Evolutionary conservation across 2,888 invertebrate species (phyloP).

Genomic region (Oxytorus armatus): DNA sequence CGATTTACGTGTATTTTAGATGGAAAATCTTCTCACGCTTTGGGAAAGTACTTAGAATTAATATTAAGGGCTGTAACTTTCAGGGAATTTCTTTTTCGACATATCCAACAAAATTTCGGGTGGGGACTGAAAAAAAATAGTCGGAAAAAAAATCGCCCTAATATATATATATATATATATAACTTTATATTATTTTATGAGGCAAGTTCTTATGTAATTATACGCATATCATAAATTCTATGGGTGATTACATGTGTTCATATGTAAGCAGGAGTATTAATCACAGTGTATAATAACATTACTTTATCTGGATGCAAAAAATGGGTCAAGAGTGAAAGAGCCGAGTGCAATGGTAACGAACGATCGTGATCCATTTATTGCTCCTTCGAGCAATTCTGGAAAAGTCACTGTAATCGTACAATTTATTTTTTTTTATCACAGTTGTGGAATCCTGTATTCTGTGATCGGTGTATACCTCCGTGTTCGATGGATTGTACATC

Average conservation of each 20-base stretch:
- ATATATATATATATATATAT: too few species aligned
- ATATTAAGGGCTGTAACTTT: too few species aligned
- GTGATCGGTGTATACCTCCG: not conserved
- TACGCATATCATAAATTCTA: not conserved
- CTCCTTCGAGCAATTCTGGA: not conserved
- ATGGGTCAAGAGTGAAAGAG: conserved; percentile 27
- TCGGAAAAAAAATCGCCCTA: too few species aligned
- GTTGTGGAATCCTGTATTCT: not conserved
- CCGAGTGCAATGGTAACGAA: conserved; percentile 3
- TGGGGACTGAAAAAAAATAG: too few species aligned
- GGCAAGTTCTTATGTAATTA: conserved; percentile 11
- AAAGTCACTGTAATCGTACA: not conserved
- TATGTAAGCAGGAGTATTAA: conserved; percentile 16
- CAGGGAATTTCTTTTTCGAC: too few species aligned
- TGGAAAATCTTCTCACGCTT: too few species aligned
- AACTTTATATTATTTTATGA: not conserved
- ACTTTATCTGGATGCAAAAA: not conserved
- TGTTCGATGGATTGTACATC: conserved; percentile 1
- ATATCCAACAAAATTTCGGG: too few species aligned
- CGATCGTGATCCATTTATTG: conserved; percentile 51
- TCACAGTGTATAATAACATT: not conserved
- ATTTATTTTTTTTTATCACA: conserved; percentile 10
- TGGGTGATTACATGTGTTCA: not conserved
- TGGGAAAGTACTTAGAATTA: too few species aligned
- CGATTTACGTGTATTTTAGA: too few species aligned